Evolutionary conservation across 2,888 invertebrate species (phyloP).

Genomic region (Actias luna): DNA sequence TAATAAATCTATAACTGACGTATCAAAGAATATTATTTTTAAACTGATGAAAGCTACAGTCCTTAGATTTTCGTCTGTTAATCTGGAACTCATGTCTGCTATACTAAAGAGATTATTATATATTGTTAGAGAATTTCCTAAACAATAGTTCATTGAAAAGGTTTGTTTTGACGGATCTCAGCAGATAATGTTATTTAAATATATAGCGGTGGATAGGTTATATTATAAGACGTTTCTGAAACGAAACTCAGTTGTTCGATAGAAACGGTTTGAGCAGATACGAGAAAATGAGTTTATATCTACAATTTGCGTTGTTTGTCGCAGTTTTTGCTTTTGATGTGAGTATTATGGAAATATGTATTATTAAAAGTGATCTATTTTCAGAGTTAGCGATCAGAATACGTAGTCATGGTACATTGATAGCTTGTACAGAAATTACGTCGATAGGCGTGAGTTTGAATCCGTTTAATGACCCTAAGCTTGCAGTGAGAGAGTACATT

Average conservation of each 20-base stretch:
- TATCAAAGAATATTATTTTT: too few species aligned
- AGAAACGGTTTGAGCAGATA: not conserved
- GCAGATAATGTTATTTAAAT: slow-evolving; percentile 1
- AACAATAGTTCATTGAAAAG: slow-evolving; percentile 1
- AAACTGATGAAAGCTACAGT: too few species aligned
- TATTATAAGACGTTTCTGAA: not conserved
- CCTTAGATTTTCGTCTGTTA: too few species aligned
- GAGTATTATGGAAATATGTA: not conserved
- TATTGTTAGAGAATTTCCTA: not conserved
- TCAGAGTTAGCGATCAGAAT: too few species aligned
- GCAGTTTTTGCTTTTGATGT: not conserved
- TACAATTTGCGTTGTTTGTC: not conserved
- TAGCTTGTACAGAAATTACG: too few species aligned
- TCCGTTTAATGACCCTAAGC: too few species aligned
- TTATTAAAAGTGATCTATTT: too few species aligned
- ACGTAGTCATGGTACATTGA: too few species aligned
- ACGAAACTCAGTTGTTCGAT: not conserved
- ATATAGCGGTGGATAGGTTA: not conserved
- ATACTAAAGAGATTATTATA: not conserved
- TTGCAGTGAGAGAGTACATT: too few species aligned
- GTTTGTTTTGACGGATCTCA: not conserved
- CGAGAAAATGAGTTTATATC: not conserved
- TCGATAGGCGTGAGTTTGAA: too few species aligned
- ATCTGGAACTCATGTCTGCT: too few species aligned
- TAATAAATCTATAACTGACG: too few species aligned